Evolutionary conservation across 2,797 vertebrate species (phyloP), one percentile per base, ranked within the genome.

Genomic region (Novumbra hubbsi): DNA sequence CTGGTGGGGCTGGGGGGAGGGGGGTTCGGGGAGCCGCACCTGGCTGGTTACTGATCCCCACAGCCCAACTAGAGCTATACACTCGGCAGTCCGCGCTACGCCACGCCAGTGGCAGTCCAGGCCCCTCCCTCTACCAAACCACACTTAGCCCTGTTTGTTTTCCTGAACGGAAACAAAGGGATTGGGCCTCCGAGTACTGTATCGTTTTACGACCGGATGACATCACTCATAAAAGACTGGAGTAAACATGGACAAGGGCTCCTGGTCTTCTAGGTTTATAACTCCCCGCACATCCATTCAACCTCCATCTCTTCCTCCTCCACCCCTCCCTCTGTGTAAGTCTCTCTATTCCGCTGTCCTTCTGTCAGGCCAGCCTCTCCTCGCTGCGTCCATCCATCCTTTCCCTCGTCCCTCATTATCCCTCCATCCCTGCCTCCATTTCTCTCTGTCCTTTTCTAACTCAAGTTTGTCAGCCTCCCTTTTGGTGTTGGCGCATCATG

Each of bases 121-220:
- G 24, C n/a, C 52, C 50, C 49, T 52, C 49, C 6, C 52, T 21
- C 52, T 57, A 55, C 1, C 50, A n/a, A 7, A 52, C 50, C 52
- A 55, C 19, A 55, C 52, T n/a, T 19, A 50, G 49, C 15, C 17
- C 50, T 89, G 86, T 91, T 90, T 88, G 87, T 87, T 81, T 89
- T 88, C 84, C 87, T 78, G 84, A 85, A 90, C 81, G 86, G 89
- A 84, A 90, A 90, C 89, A 90, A 90, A 90, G 76, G 83, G 86
- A 84, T 69, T 0, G 80, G 84, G 73, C 90, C 81, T 28, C 73
- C 0, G 87, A 90, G 91, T 85, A 88, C 88, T 79, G 86, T 91
- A 91, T 87, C 78, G 81, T 92, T 93, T 93, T 91, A 93, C 88
- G 81, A 87, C 74, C 83, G 89, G 86, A 78, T 92, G 88, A 92